These are phyloP conservation scores for Formica exsecta DNA, from an alignment of 1,140 invertebrate species.

Conservation along the genomic window DNA sequence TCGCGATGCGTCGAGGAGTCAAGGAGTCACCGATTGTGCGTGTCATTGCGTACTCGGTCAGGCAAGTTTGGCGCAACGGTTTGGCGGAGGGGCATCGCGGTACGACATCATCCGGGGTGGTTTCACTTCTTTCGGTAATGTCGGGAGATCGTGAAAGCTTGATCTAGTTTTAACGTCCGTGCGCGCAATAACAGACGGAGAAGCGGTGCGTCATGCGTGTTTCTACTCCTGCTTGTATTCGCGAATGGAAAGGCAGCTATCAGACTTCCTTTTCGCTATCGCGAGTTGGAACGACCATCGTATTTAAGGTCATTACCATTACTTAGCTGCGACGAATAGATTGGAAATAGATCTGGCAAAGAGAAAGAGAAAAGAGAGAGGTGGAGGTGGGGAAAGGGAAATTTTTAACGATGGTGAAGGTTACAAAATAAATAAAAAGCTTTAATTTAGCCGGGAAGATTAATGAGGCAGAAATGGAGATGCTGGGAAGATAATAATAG, in stretches of 20 bases:
- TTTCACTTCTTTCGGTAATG: conserved; percentile 69
- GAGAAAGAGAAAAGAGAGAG: neutral
- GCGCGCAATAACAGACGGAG: conserved; percentile 55
- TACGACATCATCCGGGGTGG: conserved; percentile 4
- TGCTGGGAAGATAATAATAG: neutral
- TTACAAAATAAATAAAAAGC: neutral
- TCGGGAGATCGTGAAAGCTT: conserved; percentile 69
- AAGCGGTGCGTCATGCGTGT: conserved; percentile 54
- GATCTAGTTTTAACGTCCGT: conserved; percentile 64
- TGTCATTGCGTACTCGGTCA: conserved; percentile 9
- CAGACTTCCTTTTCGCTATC: conserved; percentile 59
- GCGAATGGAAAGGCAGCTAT: conserved; percentile 69
- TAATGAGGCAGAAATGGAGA: neutral
- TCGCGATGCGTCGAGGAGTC: neutral
- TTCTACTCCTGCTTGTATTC: conserved; percentile 1
- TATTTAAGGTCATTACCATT: conserved; percentile 52
- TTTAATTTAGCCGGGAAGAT: neutral
- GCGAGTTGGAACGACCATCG: neutral
- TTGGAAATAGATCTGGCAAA: neutral
- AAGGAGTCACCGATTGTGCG: neutral
- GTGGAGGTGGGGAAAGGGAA: conserved; percentile 16
- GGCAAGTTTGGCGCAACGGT: conserved; percentile 25
- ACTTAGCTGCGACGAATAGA: conserved; percentile 13
- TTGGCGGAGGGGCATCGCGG: neutral
- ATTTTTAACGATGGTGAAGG: neutral